Base-by-base conservation (phyloP, 2,888 invertebrate species). In the Drosophila meridionalis region DNA sequence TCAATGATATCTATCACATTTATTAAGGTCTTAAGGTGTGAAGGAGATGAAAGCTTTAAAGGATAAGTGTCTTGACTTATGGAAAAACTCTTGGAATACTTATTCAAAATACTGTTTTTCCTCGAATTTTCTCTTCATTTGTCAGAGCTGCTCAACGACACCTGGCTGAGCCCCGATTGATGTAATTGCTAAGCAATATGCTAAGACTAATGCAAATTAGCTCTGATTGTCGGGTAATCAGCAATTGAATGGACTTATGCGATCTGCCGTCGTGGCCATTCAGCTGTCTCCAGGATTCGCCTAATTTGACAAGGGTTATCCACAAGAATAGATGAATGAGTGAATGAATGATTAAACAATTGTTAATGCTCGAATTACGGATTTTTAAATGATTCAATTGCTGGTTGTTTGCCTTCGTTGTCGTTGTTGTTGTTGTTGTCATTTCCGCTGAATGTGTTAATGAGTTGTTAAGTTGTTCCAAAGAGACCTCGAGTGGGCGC, bases 391-490 rank as follows among this genome's bases (percentile, higher is more conserved):
- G 61, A 56, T 65, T 72, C 62, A 78, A 73, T 73, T 83, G 83
- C 80, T 76, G 80, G 48, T 58, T 69, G 69, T 53, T 48, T 42
- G 59, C 30, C 30, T 12, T 47, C 36, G 14, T 77, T 40, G 14
- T 40, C 3, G 20, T 60, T 28, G 65, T 52, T 63, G 65, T 52
- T 66, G 45, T 69, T 56, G 80, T 72, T 59, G 56, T 63, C 69
- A 53, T 61, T 67, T 67, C 61, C 47, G 48, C 52, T 77, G 82
- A 72, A 71, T 66, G 74, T 87, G 90, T 89, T 87, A 84, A 84
- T 84, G 89, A 87, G 86, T 79, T 85, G 90, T 87, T 85, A 82
- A 89, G 76, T 84, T 78, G 71, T 55, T 63, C 80, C 58, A 73
- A 64, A 82, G 86, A 69, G 72, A 71, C 68, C 63, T 50, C 42